Base-by-base conservation (phyloP, 2,888 invertebrate genomes). In the Leptinotarsa juncta region DNA sequence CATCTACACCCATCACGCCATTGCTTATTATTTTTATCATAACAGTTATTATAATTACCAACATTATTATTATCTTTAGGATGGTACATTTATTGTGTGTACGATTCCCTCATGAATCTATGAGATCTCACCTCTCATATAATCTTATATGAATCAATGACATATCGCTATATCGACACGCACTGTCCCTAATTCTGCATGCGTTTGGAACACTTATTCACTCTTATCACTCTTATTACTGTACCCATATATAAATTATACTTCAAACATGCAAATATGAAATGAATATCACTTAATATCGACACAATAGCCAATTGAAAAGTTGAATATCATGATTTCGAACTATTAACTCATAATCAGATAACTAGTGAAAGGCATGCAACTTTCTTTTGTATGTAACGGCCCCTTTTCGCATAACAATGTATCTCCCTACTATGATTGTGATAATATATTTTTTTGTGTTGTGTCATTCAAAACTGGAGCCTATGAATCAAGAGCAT, bases 391-490 rank as follows among this genome's bases (percentile, higher is more conserved):
- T 42, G 42, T 42, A 42, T 42, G 42, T 10, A 42, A 42, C 42
- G 42, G 0, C 42, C 2, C 0, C 10, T 10, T 42, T 42, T 42
- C 42, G 42, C 42, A 53, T n/a, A 12, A 18, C 12, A 53, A 53
- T 53, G 53, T 53, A 18, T 10, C 23, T 20, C 14, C 15, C 1
- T 20, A 57, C 1, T 23, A 57, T 3, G 15, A 57, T 57, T 14
- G 20, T 57, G 57, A 15, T 57, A 4, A 5, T 51, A 23, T 53
- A 53, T 53, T 57, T 57, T 57, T 14, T 20, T 15, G 57, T 57
- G 15, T 2, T 23, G 57, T 74, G 67, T 65, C 62, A 65, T 5
- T 66, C 66, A n/a, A 70, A 72, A 65, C 12, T 75, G 4, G 23
- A 70, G 51, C 60, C 60, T 15, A 42, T 70, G 3, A 42, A 67